These are phyloP conservation scores for Sinohyriopsis cumingii DNA, from an alignment of 2,888 invertebrate genomes.

Conservation along the genomic window DNA sequence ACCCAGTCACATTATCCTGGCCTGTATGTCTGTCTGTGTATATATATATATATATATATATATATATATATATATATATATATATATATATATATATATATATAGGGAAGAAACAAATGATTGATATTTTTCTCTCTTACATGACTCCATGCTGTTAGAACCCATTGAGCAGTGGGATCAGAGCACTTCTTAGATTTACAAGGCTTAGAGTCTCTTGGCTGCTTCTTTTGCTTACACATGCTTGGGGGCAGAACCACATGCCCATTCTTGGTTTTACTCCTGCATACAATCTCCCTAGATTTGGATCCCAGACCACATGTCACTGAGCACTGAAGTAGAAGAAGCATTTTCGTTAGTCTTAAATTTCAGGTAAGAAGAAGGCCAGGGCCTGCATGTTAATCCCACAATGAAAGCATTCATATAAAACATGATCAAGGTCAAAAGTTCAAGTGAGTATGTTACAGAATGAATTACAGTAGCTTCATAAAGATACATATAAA, in stretches of 20 bases:
- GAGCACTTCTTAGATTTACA: slow-evolving; percentile 37
- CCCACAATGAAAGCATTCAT: too few species aligned
- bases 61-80: too few species aligned
- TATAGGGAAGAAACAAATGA: too few species aligned
- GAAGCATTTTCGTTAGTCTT: neutral
- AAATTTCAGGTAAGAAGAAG: slow-evolving; percentile 1
- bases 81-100: too few species aligned
- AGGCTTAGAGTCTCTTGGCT: slow-evolving; percentile 25
- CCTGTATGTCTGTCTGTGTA: rapidly evolving
- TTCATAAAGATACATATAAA: too few species aligned
- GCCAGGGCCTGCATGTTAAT: neutral
- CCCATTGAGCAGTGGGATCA: slow-evolving; percentile 36
- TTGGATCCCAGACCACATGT: slow-evolving; percentile 59
- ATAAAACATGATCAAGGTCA: too few species aligned
- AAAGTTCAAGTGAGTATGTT: too few species aligned
- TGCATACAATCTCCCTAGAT: slow-evolving; percentile 50
- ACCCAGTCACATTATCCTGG: too few species aligned
- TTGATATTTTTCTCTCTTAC: slow-evolving; percentile 12
- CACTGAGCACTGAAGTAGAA: slow-evolving; percentile 51
- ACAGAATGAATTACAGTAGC: too few species aligned
- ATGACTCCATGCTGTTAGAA: slow-evolving; percentile 39
- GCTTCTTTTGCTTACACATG: slow-evolving; percentile 40
- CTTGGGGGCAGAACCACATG: slow-evolving; percentile 41
- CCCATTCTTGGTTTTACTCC: slow-evolving; percentile 48
- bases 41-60: too few species aligned